A percentile compares a stretch with the other conserved stretches of the same genome.
Evolutionary conservation across 2,113 vertebrate species (phyloP).

Genomic region (Oncorhynchus masou): DNA sequence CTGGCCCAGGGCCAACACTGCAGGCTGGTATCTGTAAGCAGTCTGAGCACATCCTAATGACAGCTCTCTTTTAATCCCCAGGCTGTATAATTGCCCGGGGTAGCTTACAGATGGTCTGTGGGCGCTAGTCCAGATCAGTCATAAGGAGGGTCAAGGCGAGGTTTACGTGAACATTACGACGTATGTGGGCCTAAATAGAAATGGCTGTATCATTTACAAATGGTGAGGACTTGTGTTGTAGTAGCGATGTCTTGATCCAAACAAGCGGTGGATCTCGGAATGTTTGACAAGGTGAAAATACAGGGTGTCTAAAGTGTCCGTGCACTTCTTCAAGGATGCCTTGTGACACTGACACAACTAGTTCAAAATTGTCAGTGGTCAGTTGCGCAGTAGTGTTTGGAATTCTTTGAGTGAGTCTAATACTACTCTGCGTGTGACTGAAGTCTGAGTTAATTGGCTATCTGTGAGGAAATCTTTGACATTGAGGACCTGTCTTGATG

Average conservation of each 20-base stretch:
- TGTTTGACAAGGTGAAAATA: not conserved
- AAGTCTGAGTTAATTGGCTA: constrained; percentile 25
- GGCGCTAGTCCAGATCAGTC: constrained; percentile 76
- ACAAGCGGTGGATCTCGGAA: not conserved
- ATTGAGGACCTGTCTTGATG: constrained; percentile 43
- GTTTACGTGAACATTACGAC: constrained; percentile 59
- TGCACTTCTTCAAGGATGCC: not conserved
- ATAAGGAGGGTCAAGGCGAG: constrained; percentile 68
- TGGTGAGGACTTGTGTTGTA: not conserved
- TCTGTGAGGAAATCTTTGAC: constrained; percentile 37
- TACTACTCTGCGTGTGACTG: constrained; percentile 18
- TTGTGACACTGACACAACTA: not conserved
- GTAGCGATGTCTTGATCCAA: too few species aligned
- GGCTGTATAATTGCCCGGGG: constrained; percentile 81
- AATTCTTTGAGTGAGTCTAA: constrained; percentile 18
- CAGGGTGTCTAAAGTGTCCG: not conserved
- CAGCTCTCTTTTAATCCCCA: constrained; percentile 81
- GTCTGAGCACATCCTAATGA: constrained; percentile 85
- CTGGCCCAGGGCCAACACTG: constrained; percentile 81
- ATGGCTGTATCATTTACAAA: constrained; percentile 26
- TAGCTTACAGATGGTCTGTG: constrained; percentile 82
- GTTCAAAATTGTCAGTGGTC: not conserved
- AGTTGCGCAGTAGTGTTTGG: not conserved
- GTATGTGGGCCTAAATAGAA: constrained; percentile 57
- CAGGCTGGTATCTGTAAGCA: constrained; percentile 86